phyloP scores from a whole-genome alignment of 2,888 invertebrate genomes.

The Tipula helvola region DNA sequence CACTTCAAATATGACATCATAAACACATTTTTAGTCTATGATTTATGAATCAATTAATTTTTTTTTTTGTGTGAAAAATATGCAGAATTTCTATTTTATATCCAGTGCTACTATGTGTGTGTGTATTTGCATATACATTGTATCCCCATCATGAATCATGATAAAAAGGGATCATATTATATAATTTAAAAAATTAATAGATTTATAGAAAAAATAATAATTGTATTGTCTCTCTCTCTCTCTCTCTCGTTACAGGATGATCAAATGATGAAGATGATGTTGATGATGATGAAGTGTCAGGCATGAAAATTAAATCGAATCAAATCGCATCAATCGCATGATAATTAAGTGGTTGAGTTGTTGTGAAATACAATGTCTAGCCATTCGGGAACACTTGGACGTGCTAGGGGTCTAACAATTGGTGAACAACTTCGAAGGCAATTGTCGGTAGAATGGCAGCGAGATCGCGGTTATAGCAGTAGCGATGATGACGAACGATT shows the following conservation, averaged over 20 bases:
- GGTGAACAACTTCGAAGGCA: slow-evolving; percentile 38
- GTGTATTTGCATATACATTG: not conserved
- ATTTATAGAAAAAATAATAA: not conserved
- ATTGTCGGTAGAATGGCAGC: slow-evolving; percentile 43
- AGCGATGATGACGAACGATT: slow-evolving; percentile 43
- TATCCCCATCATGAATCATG: not conserved
- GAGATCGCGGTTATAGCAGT: slow-evolving; percentile 40
- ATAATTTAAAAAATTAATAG: not conserved
- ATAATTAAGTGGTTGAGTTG: not conserved
- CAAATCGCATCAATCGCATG: not conserved
- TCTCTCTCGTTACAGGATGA: not conserved
- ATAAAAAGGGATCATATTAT: not conserved
- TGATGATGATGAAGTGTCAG: not conserved
- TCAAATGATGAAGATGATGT: not conserved
- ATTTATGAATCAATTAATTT: slow-evolving; percentile 4
- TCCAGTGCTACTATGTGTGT: not conserved
- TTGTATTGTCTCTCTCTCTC: not conserved
- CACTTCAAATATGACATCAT: not conserved
- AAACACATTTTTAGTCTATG: not conserved
- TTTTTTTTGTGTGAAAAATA: not conserved
- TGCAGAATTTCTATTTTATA: not conserved
- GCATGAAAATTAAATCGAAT: not conserved
- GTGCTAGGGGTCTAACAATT: slow-evolving; percentile 30
- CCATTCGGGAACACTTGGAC: slow-evolving; percentile 36
- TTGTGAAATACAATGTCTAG: slow-evolving; percentile 28